Evolutionary conservation across 2,113 vertebrate species (phyloP).

Genomic region (Lichenostomus cassidix): DNA sequence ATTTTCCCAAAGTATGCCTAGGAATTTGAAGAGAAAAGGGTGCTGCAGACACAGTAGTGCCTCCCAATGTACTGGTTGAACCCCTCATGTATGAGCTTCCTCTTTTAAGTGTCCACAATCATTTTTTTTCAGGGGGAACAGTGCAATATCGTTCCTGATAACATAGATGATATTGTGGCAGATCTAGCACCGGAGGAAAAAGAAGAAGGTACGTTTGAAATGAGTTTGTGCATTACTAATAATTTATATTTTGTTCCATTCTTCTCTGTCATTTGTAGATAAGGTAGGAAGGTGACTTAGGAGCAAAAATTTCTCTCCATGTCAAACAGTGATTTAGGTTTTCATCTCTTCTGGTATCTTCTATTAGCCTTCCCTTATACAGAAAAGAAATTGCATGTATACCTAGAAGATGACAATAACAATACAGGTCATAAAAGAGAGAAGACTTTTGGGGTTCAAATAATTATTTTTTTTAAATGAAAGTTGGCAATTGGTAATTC

Average conservation of each 20-base stretch:
- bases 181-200: conserved; percentile 97
- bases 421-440: neutral
- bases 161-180: conserved; percentile 96
- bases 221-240: neutral
- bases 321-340: neutral
- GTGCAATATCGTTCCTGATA: conserved; percentile 97
- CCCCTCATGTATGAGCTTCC: neutral
- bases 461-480: neutral
- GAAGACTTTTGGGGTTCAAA: neutral
- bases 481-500: neutral
- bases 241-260: conserved; percentile 15
- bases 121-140: conserved; percentile 89
- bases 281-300: neutral
- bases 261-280: neutral
- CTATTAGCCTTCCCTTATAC: neutral
- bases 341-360: neutral
- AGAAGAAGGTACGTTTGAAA: conserved; percentile 88
- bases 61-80: neutral
- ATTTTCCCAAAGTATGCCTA: neutral
- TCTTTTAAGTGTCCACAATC: neutral
- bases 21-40: neutral
- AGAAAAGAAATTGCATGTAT: neutral
- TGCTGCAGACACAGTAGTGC: neutral
- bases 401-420: neutral
- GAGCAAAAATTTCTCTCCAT: neutral